phyloP scores from a whole-genome alignment of 2,888 invertebrate genomes.

The Eristalinus sepulchralis region DNA sequence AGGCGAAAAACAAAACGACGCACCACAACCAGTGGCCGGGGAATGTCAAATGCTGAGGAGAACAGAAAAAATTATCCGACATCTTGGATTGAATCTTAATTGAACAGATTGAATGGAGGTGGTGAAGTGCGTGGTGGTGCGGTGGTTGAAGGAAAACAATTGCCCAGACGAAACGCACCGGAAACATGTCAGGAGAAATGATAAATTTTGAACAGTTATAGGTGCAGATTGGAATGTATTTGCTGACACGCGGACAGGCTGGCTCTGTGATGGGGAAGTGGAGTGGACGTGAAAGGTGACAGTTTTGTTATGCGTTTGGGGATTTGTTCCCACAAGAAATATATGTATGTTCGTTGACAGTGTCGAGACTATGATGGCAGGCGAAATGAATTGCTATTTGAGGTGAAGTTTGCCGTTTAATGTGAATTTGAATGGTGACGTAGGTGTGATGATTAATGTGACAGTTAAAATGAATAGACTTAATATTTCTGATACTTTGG shows the following conservation, averaged over 20 bases:
- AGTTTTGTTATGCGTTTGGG: not conserved
- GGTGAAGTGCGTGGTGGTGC: not conserved
- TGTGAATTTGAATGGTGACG: too few species aligned
- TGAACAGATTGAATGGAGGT: conserved; percentile 37
- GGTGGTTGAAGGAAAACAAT: not conserved
- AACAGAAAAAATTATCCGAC: conserved; percentile 45
- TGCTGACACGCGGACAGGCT: conserved; percentile 14
- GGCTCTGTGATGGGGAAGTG: not conserved
- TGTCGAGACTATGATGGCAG: not conserved
- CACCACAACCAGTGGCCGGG: not conserved
- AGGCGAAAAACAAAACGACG: not conserved
- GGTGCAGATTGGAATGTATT: conserved; percentile 60
- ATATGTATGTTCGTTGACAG: not conserved
- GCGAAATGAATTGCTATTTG: not conserved
- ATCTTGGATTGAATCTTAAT: conserved; percentile 70
- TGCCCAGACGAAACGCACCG: conserved; percentile 56
- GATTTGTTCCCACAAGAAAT: not conserved
- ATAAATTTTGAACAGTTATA: conserved; percentile 63
- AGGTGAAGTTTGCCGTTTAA: too few species aligned
- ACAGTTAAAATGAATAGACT: too few species aligned
- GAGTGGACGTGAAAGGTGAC: not conserved
- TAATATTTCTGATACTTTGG: too few species aligned
- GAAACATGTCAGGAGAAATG: conserved; percentile 66
- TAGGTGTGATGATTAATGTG: too few species aligned
- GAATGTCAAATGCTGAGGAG: not conserved